Conservation (phyloP, 2,113 vertebrate genomes). For the Aptenodytes forsteri region DNA sequence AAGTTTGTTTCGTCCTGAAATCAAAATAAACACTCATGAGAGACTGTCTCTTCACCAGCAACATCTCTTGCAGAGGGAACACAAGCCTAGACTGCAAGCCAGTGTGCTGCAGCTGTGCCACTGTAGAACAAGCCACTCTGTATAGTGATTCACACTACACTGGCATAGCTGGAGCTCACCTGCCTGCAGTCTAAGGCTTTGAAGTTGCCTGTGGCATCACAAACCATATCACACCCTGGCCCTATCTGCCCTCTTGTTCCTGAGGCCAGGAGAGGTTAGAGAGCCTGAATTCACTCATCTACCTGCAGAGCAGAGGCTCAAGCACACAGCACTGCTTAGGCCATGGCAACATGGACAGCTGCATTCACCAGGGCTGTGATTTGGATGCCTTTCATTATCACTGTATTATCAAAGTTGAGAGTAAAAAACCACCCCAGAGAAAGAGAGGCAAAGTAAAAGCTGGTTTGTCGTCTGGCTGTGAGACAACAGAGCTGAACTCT, state of each 20-base stretch:
- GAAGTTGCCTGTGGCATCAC: not conserved
- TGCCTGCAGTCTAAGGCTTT: not conserved
- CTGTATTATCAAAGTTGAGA: not conserved
- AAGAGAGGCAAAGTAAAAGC: not conserved
- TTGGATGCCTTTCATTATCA: not conserved
- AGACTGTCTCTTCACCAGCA: not conserved
- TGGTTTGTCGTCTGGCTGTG: not conserved
- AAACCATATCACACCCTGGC: not conserved
- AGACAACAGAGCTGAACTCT: not conserved
- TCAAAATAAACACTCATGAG: constrained; percentile 2
- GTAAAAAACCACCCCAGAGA: not conserved
- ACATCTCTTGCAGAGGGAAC: not conserved
- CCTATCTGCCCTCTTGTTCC: not conserved
- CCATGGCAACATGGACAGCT: not conserved
- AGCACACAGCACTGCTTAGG: not conserved
- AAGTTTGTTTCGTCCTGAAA: constrained; percentile 82
- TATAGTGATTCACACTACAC: not conserved
- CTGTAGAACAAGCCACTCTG: not conserved
- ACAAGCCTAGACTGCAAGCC: not conserved
- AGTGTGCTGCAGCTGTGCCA: not conserved
- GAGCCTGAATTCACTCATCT: not conserved
- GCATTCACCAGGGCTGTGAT: not conserved
- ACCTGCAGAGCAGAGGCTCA: not conserved
- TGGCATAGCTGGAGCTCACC: not conserved
- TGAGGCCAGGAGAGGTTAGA: not conserved